phyloP scores from a whole-genome alignment of 37 sponge, comb jelly and placozoan species.

The Aplysina aerophoba region DNA sequence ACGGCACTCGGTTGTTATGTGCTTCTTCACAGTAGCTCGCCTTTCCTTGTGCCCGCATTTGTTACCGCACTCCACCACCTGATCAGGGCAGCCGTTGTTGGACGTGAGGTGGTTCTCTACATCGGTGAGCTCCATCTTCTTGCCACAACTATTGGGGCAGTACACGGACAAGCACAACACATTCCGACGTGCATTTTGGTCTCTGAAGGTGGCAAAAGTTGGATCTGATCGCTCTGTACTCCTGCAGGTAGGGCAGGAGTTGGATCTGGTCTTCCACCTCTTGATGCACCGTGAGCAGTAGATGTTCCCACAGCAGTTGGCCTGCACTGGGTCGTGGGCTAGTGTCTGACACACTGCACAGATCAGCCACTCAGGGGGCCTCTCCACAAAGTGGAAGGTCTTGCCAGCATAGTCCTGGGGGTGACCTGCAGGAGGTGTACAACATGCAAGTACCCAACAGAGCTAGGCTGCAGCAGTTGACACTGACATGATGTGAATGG shows the following conservation, averaged over 20 bases:
- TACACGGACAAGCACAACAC: background rate
- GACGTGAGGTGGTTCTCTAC: background rate
- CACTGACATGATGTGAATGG: no score
- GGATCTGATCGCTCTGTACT: background rate
- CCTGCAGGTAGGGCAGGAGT: background rate
- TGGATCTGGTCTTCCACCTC: background rate
- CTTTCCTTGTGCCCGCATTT: no score
- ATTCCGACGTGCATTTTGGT: background rate
- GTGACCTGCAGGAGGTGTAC: no score
- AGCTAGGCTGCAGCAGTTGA: no score
- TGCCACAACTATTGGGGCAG: background rate
- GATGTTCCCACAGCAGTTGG: background rate
- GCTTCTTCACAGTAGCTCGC: no score
- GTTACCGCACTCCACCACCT: no score
- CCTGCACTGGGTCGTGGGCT: background rate
- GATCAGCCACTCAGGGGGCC: background rate
- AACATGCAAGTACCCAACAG: no score
- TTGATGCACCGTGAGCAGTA: constrained; percentile 3
- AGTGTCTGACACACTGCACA: background rate
- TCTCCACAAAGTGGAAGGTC: background rate
- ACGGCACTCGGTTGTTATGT: no score
- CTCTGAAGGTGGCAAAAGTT: background rate
- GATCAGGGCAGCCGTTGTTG: no score
- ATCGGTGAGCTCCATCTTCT: background rate
- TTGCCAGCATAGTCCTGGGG: no score